These are phyloP conservation scores for Popillia japonica DNA, from an alignment of 1,140 invertebrate species.

Conservation along the genomic window DNA sequence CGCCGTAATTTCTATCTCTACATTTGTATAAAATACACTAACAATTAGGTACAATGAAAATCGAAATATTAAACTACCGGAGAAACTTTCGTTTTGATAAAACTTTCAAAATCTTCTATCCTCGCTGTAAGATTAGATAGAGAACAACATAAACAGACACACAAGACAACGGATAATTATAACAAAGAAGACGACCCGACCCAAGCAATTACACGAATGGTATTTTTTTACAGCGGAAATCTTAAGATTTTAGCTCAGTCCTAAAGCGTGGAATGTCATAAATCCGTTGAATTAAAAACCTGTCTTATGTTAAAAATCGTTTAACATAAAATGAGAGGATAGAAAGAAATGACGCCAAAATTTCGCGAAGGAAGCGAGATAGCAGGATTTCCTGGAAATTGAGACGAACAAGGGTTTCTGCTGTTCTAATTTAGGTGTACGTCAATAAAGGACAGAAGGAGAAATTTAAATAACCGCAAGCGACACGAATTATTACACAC, in stretches of 20 bases:
- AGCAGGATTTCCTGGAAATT: not conserved
- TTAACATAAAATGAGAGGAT: not conserved
- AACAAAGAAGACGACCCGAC: not conserved
- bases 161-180: no score
- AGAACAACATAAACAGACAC: no score
- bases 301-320: slow-evolving; percentile 12
- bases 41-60: no score
- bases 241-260: not conserved
- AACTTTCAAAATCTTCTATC: no score
- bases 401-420: not conserved
- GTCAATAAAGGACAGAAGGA: not conserved
- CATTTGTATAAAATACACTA: no score
- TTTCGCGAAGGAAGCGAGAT: not conserved
- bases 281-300: slow-evolving; percentile 21
- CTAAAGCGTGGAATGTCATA: not conserved
- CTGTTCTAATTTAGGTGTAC: not conserved
- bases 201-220: not conserved
- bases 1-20: no score
- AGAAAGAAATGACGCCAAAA: not conserved
- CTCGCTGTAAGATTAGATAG: no score
- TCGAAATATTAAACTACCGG: no score
- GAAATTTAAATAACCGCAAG: not conserved
- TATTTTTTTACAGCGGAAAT: not conserved
- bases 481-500: not conserved
- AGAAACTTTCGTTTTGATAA: no score